Base-by-base conservation (phyloP, 2,888 invertebrate species). In the Embidobia sp. region DNA sequence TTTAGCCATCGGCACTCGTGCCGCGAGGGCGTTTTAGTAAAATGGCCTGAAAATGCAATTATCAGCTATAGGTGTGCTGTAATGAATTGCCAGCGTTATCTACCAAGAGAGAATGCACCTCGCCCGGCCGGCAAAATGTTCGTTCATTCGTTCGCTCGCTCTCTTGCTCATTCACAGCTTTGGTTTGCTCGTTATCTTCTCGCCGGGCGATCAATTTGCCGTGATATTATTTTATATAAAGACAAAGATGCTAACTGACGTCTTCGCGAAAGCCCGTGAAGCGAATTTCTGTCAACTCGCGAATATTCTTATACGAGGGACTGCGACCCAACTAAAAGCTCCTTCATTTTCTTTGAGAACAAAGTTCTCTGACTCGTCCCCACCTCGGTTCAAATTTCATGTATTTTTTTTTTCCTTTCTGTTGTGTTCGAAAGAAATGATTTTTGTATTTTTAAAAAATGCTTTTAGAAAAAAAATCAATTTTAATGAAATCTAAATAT, bases 21-120 rank as follows among this genome's bases (percentile, higher is more conserved):
- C 66, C 80, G 80, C 79, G 77, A 83, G 81, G 81, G 82, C 86
- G 84, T 86, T 88, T 86, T 85, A 86, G 86, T 85, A 88, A 87
- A 88, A 88, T 87, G 87, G 85, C 85, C 81, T 85, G 87, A 86
- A 88, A 88, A 87, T 88, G 85, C 85, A 87, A 88, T 88, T 88
- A 88, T 88, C 87, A 86, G 83, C 87, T 87, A 85, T 87, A 87
- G 88, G 86, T 87, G 87, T 83, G 84, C 83, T 81, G 78, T 87
- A 88, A 88, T 87, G 87, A 87, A 88, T 87, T 86, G 86, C 84
- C 78, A 81, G 81, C 85, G 84, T 86, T 86, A 85, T 87, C 85
- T 85, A 79, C 80, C 69, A 63, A 67, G 55, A 67, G 80, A 63
- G 49, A 63, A 70, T 66, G 63, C 79, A 77, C 63, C 72, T 73